Percentiles rank a stretch among this genome's conserved stretches.
phyloP scores from a whole-genome alignment of 2,888 invertebrate genomes.

The Dromius quadrimaculatus region DNA sequence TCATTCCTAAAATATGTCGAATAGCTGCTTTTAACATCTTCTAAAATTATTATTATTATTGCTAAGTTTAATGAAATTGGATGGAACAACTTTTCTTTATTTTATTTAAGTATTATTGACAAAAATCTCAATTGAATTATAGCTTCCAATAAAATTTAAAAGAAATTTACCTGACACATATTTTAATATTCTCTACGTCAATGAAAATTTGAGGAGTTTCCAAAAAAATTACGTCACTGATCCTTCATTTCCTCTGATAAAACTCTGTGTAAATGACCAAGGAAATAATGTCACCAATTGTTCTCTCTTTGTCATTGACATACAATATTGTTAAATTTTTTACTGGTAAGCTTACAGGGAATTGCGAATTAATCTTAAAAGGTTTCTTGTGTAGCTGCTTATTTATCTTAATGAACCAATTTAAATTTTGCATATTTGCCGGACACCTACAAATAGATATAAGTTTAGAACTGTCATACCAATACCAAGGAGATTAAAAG shows the following conservation, averaged over 20 bases:
- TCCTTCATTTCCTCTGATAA: neutral
- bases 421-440: neutral
- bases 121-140: no score
- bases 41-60: no score
- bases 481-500: neutral
- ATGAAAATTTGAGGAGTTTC: neutral
- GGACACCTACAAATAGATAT: neutral
- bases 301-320: constrained; percentile 6
- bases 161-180: no score
- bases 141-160: no score
- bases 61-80: no score
- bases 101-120: no score
- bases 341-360: neutral
- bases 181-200: no score
- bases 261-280: neutral
- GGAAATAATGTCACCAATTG: neutral
- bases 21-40: no score
- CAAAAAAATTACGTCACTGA: neutral
- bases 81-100: no score
- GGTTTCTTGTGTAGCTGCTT: neutral
- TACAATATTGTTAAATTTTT: neutral
- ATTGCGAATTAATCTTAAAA: no score
- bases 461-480: neutral
- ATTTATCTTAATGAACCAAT: neutral
- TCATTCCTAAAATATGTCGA: no score